phyloP scores from a whole-genome alignment of 2,797 vertebrate genomes.

The Sebastolobus alascanus region DNA sequence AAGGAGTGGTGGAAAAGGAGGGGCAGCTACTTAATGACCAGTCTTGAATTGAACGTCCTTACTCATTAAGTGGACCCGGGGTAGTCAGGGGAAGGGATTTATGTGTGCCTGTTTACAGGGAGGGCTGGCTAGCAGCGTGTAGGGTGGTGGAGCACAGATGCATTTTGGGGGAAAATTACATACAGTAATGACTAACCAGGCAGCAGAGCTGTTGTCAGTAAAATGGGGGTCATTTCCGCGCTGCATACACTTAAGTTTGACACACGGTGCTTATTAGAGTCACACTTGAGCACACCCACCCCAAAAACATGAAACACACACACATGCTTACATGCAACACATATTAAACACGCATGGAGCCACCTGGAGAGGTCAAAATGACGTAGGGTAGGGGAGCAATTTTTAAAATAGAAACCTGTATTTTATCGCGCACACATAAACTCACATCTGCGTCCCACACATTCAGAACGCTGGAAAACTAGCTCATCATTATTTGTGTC shows the following conservation, averaged over 20 bases:
- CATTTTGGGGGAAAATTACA: constrained; percentile 67
- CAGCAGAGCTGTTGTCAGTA: constrained; percentile 51
- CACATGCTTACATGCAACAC: constrained; percentile 46
- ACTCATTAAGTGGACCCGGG: constrained; percentile 21
- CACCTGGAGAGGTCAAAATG: constrained; percentile 47
- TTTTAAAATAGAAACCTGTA: constrained; percentile 48
- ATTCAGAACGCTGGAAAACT: constrained; percentile 17
- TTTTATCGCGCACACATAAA: constrained; percentile 47
- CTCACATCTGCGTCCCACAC: constrained; percentile 55
- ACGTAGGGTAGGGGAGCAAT: constrained; percentile 31
- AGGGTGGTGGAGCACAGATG: constrained; percentile 50
- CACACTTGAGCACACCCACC: constrained; percentile 42
- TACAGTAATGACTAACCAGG: constrained; percentile 66
- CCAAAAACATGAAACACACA: constrained; percentile 39
- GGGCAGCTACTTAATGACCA: constrained; percentile 33
- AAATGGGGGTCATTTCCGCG: constrained; percentile 67
- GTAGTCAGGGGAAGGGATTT: constrained; percentile 1
- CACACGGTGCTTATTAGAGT: constrained; percentile 69
- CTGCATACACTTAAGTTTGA: constrained; percentile 60
- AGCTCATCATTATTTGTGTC: constrained; percentile 53
- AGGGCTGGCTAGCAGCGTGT: constrained; percentile 2
- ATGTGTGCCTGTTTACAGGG: constrained; percentile 35
- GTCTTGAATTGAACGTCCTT: constrained; percentile 28
- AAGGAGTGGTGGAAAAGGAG: constrained; percentile 29
- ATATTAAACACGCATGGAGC: constrained; percentile 58